Evolutionary conservation across 2,797 vertebrate genomes (phyloP), one percentile per base, ranked within the genome.

Genomic region (Forpus xanthops): DNA sequence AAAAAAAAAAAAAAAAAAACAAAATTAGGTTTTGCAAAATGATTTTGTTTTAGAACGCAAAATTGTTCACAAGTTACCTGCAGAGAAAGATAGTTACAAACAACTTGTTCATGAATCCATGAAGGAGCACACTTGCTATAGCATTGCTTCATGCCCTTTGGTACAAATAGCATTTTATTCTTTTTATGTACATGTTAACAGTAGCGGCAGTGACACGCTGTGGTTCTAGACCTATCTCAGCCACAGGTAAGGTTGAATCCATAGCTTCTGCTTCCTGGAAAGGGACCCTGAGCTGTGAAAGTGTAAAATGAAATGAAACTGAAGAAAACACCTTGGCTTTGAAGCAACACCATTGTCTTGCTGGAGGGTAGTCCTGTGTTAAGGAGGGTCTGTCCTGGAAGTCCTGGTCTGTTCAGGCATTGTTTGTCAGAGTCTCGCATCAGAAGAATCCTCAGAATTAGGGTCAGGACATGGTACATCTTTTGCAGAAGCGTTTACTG

Each of bases 51-150:
- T 45, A 11, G 21, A 5, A n/a, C 70, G 68, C 33, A 77, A 90
- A 91, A 75, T 50, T 72, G 16, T 6, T 31, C 68, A 60, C 21
- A 61, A 30, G 14, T 82, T 92, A 31, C 27, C 31, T 68, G n/a
- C 7, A 61, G 55, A 89, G 73, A 70, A 86, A 64, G 10, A 30
- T 23, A 44, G 15, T 11, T 74, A 23, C 14, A 41, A 60, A 91
- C 70, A 81, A 4, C 12, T 8, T 65, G 28, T 50, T 64, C 47
- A 20, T n/a, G 39, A 17, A 31, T 41, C 49, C 0, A 0, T 12
- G 30, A 86, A 83, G 47, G 44, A 65, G 21, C n/a, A 72, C 39
- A 23, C 17, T 80, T 47, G 12, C 7, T 21, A 11, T 47, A 67
- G 31, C 16, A 8, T 67, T 82, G 28, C 49, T 78, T 66, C 6